Percentiles rank a stretch among this genome's conserved stretches.
Conservation (phyloP, 2,888 invertebrate species). For the Eudemis profundana region DNA sequence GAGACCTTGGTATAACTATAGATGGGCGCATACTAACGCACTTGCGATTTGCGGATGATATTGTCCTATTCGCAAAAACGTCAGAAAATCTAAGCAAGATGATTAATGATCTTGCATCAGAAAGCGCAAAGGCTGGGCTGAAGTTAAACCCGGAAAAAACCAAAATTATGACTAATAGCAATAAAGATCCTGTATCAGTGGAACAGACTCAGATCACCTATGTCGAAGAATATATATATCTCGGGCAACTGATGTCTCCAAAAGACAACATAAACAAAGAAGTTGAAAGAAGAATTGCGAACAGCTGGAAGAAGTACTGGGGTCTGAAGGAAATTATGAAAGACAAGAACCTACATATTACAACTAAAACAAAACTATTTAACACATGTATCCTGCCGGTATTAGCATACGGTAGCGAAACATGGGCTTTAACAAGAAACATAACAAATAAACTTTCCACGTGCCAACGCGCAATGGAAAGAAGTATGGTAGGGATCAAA, state of each 20-base stretch:
- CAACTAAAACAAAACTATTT: too few relatives aligned
- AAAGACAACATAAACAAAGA: not conserved
- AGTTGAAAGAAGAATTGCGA: not conserved
- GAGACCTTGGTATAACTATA: not conserved
- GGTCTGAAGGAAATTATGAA: too few relatives aligned
- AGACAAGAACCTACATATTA: too few relatives aligned
- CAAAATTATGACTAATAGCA: not conserved
- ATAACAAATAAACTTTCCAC: not conserved
- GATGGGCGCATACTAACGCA: not conserved
- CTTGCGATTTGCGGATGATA: slow-evolving; percentile 19
- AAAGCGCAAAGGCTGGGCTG: not conserved
- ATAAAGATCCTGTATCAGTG: not conserved
- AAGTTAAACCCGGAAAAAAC: not conserved
- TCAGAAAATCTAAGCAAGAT: not conserved
- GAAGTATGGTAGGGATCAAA: too few relatives aligned
- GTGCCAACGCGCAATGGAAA: too few relatives aligned
- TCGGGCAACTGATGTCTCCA: not conserved
- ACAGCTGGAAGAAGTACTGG: not conserved
- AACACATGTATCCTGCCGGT: too few relatives aligned
- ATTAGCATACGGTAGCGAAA: too few relatives aligned
- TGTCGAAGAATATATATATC: not conserved
- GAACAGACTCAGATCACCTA: not conserved
- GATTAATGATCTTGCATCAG: not conserved
- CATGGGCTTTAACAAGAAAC: not conserved
- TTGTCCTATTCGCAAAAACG: slow-evolving; percentile 9